A percentile compares a stretch with the other conserved stretches of the same genome.
phyloP scores from a whole-genome alignment of 2,797 vertebrate genomes.

The Tragopan temminckii region DNA sequence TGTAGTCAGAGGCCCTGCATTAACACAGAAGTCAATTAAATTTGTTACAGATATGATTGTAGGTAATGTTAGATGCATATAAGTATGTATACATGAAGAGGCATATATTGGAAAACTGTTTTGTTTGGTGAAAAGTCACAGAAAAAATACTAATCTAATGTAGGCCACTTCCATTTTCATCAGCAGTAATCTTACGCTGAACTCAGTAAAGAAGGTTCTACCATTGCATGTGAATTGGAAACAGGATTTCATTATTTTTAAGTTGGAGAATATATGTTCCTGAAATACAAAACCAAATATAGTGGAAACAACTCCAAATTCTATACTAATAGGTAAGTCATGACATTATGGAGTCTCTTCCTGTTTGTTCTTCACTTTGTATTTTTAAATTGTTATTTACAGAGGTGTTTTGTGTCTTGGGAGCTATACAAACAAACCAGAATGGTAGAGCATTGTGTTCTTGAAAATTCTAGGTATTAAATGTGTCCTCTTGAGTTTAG shows the following conservation, averaged over 20 bases:
- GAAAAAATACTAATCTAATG: not conserved
- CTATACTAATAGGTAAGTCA: no score
- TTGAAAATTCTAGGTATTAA: not conserved
- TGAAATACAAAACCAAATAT: not conserved
- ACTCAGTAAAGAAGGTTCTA: not conserved
- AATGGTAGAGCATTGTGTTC: not conserved
- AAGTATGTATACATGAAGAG: not conserved
- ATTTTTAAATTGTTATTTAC: not conserved
- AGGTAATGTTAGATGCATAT: not conserved
- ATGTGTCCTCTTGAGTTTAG: not conserved
- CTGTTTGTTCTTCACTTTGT: not conserved
- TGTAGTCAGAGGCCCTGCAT: not conserved
- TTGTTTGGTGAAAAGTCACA: not conserved
- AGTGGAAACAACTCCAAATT: not conserved
- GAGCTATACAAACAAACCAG: not conserved
- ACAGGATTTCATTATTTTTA: not conserved
- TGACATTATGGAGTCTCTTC: not conserved
- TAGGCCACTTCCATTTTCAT: not conserved
- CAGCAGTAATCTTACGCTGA: not conserved
- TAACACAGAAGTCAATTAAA: not conserved
- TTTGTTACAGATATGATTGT: not conserved
- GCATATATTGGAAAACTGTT: not conserved
- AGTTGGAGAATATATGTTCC: not conserved
- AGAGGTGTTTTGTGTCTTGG: not conserved
- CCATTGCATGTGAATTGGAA: not conserved